Conservation (phyloP, 1,140 invertebrate genomes). For the Bombus terrestris region DNA sequence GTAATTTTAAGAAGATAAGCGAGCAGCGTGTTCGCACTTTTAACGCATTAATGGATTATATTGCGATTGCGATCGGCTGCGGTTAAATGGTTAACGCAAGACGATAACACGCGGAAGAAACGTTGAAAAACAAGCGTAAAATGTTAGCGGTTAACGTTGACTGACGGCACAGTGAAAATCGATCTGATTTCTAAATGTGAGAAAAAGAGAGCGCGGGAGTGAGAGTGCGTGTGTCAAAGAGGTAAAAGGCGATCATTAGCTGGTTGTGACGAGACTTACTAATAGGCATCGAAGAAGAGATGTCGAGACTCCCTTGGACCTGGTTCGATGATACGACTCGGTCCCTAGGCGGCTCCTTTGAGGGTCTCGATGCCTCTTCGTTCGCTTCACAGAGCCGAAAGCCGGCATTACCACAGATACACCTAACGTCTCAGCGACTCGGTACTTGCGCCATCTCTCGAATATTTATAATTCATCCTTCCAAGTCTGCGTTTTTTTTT, state of each 20-base stretch:
- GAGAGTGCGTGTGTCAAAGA: conserved; percentile 24
- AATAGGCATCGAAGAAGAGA: conserved; percentile 74
- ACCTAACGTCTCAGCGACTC: conserved; percentile 49
- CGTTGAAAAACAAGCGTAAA: no score
- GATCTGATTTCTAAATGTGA: background rate
- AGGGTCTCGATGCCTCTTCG: conserved; percentile 63
- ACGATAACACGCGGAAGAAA: no score
- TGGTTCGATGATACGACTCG: conserved; percentile 71
- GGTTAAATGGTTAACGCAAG: no score
- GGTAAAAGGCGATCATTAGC: conserved; percentile 68
- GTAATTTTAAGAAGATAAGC: no score
- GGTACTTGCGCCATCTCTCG: conserved; percentile 36
- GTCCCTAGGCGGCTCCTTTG: conserved; percentile 71
- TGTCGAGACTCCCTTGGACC: conserved; percentile 60
- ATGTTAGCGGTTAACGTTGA: no score
- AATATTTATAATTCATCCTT: conserved; percentile 41
- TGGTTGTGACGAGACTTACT: conserved; percentile 70
- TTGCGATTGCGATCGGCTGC: no score
- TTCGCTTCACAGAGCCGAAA: conserved; percentile 68
- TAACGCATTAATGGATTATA: no score
- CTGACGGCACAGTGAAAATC: background rate
- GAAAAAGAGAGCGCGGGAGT: background rate
- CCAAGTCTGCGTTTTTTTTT: background rate
- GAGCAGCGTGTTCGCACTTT: no score
- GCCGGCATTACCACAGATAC: conserved; percentile 70